phyloP scores from a whole-genome alignment of 2,113 vertebrate species.

The Ranitomeya imitator region DNA sequence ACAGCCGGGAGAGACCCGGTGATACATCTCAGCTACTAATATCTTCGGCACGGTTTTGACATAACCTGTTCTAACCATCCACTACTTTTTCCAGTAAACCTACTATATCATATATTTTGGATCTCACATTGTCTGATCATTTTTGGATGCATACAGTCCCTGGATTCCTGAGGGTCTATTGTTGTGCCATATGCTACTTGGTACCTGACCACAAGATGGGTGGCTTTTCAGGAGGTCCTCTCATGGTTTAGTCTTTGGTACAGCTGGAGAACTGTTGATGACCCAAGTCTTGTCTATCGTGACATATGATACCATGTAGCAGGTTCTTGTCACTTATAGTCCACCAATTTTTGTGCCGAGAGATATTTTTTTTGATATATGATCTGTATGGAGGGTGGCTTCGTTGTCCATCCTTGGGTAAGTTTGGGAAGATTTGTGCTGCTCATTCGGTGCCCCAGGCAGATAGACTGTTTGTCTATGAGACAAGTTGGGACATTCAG shows the following conservation, averaged over 20 bases:
- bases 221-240: not conserved
- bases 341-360: not conserved
- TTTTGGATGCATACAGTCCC: not conserved
- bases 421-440: conserved; percentile 12
- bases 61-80: not conserved
- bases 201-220: not conserved
- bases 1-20: not conserved
- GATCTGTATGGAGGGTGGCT: not conserved
- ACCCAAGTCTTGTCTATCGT: not conserved
- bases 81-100: not conserved
- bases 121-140: not conserved
- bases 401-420: conserved; percentile 5
- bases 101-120: not conserved
- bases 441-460: conserved; percentile 1
- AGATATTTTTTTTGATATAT: not conserved
- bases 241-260: not conserved
- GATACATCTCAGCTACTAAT: not conserved
- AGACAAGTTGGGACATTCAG: conserved; percentile 48
- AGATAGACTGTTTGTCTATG: not conserved
- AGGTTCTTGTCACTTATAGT: not conserved
- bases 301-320: not conserved
- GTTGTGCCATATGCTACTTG: conserved; percentile 9
- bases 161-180: not conserved
- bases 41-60: not conserved
- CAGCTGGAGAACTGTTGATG: too few relatives aligned